Base-by-base conservation (phyloP, 2,113 vertebrate genomes). In the Strigops habroptila region DNA sequence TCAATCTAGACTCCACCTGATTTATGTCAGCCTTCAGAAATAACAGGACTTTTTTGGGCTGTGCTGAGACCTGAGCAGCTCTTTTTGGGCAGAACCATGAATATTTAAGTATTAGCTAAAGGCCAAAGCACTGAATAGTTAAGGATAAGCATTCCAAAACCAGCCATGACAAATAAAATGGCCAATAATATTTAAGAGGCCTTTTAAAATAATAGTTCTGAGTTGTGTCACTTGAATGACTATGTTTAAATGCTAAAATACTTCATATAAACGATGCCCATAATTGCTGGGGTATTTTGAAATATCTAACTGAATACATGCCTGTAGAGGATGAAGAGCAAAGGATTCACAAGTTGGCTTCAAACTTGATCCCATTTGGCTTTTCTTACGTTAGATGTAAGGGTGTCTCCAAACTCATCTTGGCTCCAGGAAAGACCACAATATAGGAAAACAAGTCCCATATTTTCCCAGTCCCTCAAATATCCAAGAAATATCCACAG, bases 141-240 rank as follows among this genome's bases (percentile, higher is more conserved):
- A 30, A 86, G 43, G 62, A 86, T 81, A 92, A 89, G 60, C 65
- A n/a, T 89, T 96, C 74, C 69, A 89, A 55, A 85, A 91, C 5
- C 19, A 82, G 35, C 7, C 52, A 80, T 93, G 86, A 92, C 71
- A 94, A 97, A 96, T 90, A 93, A 88, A 77, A 73, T 86, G 79
- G 18, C 43, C 62, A 55, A 78, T 79, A 88, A 90, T 74, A 90
- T 51, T 6, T 80, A 83, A 69, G 22, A 88, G 19, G 55, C 60
- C 41, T 77, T 80, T 88, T 75, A 90, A 91, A 91, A 77, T 46
- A 93, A 77, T 53, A 75, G 8, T 70, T 80, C 51, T 71, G 79
- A 91, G 60, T 39, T 62, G 15, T 70, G 41, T 70, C 53, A 43
- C 37, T 91, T 49, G 48, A 91, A 65, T 2, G 7, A 59, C 28